phyloP scores from a whole-genome alignment of 30 jellyfish, hydroid and myxozoan species.

The Turritopsis dohrnii region DNA sequence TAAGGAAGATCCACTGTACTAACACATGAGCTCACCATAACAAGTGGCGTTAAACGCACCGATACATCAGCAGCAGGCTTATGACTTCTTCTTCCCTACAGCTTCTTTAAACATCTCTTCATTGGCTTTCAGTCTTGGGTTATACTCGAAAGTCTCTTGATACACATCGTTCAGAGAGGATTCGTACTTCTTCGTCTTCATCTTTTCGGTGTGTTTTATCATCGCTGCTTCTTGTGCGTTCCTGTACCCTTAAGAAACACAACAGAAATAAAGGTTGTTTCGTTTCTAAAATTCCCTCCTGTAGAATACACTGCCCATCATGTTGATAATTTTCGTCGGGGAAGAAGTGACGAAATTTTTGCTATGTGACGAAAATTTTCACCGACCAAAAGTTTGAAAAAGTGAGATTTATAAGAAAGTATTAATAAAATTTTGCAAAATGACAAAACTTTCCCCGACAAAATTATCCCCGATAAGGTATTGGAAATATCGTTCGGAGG shows the following conservation, averaged over 20 bases:
- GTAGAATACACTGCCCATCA: too few relatives aligned
- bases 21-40: neutral
- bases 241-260: conserved; percentile 51
- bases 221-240: conserved; percentile 76
- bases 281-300: too few relatives aligned
- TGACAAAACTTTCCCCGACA: too few relatives aligned
- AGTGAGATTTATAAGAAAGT: too few relatives aligned
- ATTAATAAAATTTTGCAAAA: too few relatives aligned
- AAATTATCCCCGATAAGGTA: too few relatives aligned
- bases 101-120: conserved; percentile 51
- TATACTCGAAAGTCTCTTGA: conserved; percentile 63
- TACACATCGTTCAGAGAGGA: conserved; percentile 22
- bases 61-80: neutral
- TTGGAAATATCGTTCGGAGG: neutral
- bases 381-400: too few relatives aligned
- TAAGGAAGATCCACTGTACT: too few relatives aligned
- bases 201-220: conserved; percentile 66
- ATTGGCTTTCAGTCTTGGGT: conserved; percentile 60
- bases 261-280: too few relatives aligned
- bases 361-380: too few relatives aligned
- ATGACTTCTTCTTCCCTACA: neutral
- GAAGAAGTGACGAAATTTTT: too few relatives aligned
- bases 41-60: neutral
- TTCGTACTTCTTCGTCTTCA: conserved; percentile 32
- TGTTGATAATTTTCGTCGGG: too few relatives aligned